Percentiles rank a stretch among this genome's conserved stretches.
Conservation (phyloP, 1,140 invertebrate genomes). For the Microplitis mediator region DNA sequence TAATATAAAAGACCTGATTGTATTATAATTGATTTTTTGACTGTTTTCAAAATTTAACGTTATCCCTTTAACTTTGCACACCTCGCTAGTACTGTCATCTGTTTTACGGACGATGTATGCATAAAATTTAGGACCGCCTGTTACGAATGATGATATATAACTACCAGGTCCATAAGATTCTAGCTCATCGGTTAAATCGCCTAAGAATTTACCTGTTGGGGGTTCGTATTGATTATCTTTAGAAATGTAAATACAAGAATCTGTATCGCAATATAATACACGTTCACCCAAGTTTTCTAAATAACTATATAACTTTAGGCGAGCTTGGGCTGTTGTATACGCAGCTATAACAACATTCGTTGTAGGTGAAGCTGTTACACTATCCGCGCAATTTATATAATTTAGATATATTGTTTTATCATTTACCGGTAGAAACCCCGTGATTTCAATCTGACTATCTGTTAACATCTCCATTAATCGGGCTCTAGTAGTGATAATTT, state of each 20-base stretch:
- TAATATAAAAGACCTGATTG: no score
- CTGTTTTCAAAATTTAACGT: neutral
- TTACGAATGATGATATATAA: neutral
- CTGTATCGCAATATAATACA: constrained; percentile 57
- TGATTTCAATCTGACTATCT: constrained; percentile 34
- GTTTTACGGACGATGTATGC: neutral
- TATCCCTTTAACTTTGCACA: neutral
- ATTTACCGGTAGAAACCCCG: constrained; percentile 30
- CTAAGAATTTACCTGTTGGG: constrained; percentile 41
- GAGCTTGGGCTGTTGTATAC: constrained; percentile 52
- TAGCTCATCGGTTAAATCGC: constrained; percentile 46
- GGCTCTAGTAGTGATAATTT: no score
- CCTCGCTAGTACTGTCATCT: neutral
- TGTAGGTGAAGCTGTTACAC: neutral
- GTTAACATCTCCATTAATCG: no score
- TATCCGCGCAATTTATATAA: constrained; percentile 33
- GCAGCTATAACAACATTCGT: constrained; percentile 51
- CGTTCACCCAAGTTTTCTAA: constrained; percentile 43
- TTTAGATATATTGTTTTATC: constrained; percentile 16
- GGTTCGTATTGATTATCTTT: constrained; percentile 21
- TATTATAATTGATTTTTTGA: no score
- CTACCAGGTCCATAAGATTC: constrained; percentile 27
- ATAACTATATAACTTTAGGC: constrained; percentile 52
- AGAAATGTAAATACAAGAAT: constrained; percentile 43
- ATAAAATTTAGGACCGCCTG: neutral